phyloP scores from a whole-genome alignment of 1,140 invertebrate species.

The Drosophila bipectinata region DNA sequence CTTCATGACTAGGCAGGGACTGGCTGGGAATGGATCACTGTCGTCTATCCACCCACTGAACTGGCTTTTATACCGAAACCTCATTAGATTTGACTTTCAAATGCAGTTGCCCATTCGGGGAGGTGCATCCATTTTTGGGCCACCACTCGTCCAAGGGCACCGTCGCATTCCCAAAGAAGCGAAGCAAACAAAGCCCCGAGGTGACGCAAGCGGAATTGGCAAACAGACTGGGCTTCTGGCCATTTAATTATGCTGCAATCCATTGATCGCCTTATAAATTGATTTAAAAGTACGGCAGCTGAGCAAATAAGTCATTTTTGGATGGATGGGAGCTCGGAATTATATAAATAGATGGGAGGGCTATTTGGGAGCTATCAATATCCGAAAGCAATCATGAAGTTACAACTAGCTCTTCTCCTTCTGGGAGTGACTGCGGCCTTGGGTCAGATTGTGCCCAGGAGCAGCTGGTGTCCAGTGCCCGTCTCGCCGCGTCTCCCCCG shows the following conservation, averaged over 20 bases:
- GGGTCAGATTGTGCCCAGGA: conserved; percentile 36
- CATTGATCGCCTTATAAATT: conserved; percentile 13
- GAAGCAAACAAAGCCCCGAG: conserved; percentile 1
- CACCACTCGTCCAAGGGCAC: conserved; percentile 54
- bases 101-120: conserved; percentile 53
- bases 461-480: conserved; percentile 31
- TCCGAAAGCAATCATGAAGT: conserved; percentile 22
- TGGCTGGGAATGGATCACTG: conserved; percentile 38
- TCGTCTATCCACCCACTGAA: neutral
- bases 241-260: conserved; percentile 31
- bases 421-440: conserved; percentile 1
- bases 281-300: conserved; percentile 29
- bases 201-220: conserved; percentile 59
- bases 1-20: conserved; percentile 46
- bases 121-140: conserved; percentile 41
- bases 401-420: conserved; percentile 8
- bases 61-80: conserved; percentile 38
- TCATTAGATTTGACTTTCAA: conserved; percentile 58
- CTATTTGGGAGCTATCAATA: neutral
- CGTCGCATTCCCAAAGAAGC: conserved; percentile 53
- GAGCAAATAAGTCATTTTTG: conserved; percentile 29
- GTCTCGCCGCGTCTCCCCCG: conserved; percentile 31
- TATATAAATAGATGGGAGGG: conserved; percentile 22
- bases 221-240: conserved; percentile 19
- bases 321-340: too few species aligned